These are phyloP conservation scores for Neotragus moschatus DNA, from an alignment of 2,113 vertebrate species.

Conservation along the genomic window DNA sequence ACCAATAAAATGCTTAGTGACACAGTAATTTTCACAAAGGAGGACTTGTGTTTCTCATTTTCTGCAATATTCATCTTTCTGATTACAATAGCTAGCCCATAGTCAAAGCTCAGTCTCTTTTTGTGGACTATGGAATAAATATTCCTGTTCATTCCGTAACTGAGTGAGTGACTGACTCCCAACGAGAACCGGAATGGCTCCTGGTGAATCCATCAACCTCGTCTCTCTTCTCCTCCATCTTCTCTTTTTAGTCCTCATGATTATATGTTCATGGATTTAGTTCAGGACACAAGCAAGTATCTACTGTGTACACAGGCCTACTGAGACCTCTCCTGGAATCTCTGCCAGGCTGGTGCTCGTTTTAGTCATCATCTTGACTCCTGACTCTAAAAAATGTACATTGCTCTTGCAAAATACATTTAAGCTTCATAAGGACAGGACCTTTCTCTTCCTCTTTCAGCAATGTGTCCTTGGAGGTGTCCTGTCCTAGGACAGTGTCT, in stretches of 20 bases:
- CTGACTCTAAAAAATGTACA: background rate
- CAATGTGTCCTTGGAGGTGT: background rate
- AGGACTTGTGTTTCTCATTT: background rate
- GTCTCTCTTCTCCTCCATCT: background rate
- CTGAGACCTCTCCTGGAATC: background rate
- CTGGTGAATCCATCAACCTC: background rate
- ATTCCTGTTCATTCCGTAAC: background rate
- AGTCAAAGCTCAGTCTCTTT: background rate
- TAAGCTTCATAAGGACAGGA: background rate
- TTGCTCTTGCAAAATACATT: background rate
- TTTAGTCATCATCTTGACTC: background rate
- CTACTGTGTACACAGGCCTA: background rate
- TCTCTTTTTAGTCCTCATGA: background rate
- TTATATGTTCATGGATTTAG: background rate
- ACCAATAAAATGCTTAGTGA: background rate
- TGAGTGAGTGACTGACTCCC: background rate
- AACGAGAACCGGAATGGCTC: background rate
- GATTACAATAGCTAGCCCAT: background rate
- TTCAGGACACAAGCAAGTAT: background rate
- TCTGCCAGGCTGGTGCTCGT: background rate
- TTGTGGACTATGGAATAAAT: background rate
- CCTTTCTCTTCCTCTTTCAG: background rate
- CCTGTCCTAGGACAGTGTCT: background rate
- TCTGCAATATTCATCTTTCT: background rate
- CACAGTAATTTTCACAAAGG: background rate